These are phyloP conservation scores for Neotoxoptera formosana DNA, from an alignment of 1,140 invertebrate genomes.

Conservation along the genomic window DNA sequence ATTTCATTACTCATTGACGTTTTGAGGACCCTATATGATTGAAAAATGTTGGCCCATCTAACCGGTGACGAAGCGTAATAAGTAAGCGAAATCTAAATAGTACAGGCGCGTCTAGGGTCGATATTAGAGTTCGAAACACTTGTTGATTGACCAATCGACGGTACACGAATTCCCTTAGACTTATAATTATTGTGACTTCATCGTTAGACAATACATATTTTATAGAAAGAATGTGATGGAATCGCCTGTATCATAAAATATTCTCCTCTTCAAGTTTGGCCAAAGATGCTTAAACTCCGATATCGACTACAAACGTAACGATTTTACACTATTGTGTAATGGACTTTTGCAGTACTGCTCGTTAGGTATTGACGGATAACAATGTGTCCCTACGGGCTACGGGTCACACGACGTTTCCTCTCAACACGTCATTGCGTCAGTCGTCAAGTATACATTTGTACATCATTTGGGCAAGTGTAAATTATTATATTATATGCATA, in stretches of 20 bases:
- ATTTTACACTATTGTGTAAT: not conserved
- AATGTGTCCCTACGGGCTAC: not conserved
- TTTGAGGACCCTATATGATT: too few relatives aligned
- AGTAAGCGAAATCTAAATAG: not conserved
- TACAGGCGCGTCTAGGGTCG: not conserved
- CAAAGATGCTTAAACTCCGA: not conserved
- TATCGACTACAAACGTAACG: not conserved
- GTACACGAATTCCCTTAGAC: not conserved
- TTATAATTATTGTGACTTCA: not conserved
- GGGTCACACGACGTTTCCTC: not conserved
- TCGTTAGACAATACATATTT: not conserved
- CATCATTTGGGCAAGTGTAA: not conserved
- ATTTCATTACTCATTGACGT: too few relatives aligned
- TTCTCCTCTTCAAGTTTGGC: not conserved
- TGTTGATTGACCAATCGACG: not conserved
- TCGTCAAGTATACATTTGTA: not conserved
- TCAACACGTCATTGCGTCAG: not conserved
- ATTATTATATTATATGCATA: not conserved
- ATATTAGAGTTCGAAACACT: not conserved
- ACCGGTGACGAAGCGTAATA: not conserved
- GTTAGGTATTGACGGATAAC: not conserved
- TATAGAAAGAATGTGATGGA: not conserved
- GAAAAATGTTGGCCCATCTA: not conserved
- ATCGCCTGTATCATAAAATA: not conserved
- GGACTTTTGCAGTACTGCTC: not conserved